Evolutionary conservation across 2,113 vertebrate species (phyloP), one percentile per base, ranked within the genome.

Genomic region (Dicrurus megarhynchus): DNA sequence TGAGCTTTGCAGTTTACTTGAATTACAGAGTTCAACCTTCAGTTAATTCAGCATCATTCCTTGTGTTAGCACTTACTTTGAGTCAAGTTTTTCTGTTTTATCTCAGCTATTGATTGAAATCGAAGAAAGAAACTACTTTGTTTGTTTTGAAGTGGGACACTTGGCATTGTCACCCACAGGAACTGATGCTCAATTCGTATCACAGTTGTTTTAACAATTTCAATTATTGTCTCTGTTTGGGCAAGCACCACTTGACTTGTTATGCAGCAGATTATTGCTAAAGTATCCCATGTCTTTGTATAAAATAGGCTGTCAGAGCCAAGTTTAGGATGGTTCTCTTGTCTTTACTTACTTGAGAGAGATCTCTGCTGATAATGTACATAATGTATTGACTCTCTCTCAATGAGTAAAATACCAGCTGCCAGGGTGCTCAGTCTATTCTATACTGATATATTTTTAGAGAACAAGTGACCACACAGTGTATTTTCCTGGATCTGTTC

Each of bases 1-100:
- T 98, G 98, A 98, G 94, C 97, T 98, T 98, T 98, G 98, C 55
- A 57, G 98, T 98, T 98, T 98, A 98, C 98, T 97, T 98, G 96
- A 99, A 98, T 98, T 84, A 98, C 97, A 97, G 28, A 56, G 41
- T 73, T 85, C 44, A 81, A 47, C 68, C 27, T 83, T 73, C 28
- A 90, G 55, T 88, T 93, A 69, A 86, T 91, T 94, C 46, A 42
- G 32, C 39, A 56, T 68, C 23, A 30, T 84, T 81, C 32, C 30
- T 50, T 87, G n/a, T 84, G 44, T 60, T 78, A 44, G 30, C 24
- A 35, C 33, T 65, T 93, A 39, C 27, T 90, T 85, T 76, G 61
- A 77, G 35, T 87, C 37, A 61, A 41, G 23, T 65, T 85, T 64
- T 91, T 64, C 35, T 91, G 20, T 71, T 92, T 68, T 82, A 35